Base-by-base conservation (phyloP, 2,888 invertebrate species). In the Unio delphinus region DNA sequence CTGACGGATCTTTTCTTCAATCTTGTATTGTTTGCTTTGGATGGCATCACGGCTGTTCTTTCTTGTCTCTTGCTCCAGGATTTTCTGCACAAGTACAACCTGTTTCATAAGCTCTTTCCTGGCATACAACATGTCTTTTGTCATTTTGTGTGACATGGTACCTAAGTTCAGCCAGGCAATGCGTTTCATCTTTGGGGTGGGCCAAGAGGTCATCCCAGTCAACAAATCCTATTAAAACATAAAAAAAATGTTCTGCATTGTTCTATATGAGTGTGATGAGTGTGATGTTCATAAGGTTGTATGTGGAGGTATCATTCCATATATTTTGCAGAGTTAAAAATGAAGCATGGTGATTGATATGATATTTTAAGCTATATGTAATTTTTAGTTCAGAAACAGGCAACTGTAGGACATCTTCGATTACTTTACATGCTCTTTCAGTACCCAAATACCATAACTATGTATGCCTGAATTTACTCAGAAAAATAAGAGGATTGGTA, bases 91-190 rank as follows among this genome's bases (percentile, higher is more conserved):
- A 7, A 84, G 76, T 60, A 80, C 73, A 57, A 88, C 72, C 58
- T 84, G 75, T 75, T 85, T 56, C 34, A 59, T 8, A 4, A 79
- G 57, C 45, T 67, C 26, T 30, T 34, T 65, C 17, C 56, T 55
- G 54, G 65, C 56, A 15, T 66, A 61, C 23, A 58, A 34, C 54
- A 70, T 64, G 20, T 72, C 60, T 11, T 60, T 65, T 17, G 61
- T 67, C 64, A 82, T 68, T 60, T 75, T 80, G 64, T 74, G 60
- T 4, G 78, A 78, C 4, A 83, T 64, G 23, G 79, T 67, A 55
- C 81, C 81, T 30, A 82, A 68, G 65, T 70, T 65, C 56, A 84
- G 69, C 70, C 75, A 82, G 18, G 79, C 73, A 55, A 79, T 65
- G 55, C 77, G 72, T 63, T 69, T 70, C 20, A 72, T 23, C n/a